Conservation (phyloP, 2,888 invertebrate species). For the Leptothorax acervorum region DNA sequence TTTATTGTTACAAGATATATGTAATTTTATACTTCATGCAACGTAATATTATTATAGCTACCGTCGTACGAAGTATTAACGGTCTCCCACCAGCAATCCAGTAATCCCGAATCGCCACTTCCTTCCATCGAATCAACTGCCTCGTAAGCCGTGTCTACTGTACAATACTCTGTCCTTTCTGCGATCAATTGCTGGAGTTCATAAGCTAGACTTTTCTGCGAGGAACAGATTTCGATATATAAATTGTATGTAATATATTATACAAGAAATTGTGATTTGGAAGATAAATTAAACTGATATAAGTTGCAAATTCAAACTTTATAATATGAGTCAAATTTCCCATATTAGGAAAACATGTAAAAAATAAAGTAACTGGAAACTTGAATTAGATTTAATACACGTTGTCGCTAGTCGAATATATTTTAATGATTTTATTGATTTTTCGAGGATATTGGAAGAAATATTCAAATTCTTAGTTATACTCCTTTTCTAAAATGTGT, state of each 20-base stretch:
- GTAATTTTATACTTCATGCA: background rate
- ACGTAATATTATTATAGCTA: constrained; percentile 53
- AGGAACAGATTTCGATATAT: background rate
- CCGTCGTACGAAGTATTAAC: constrained; percentile 80
- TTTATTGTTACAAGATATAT: background rate
- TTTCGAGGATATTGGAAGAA: background rate
- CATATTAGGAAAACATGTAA: background rate
- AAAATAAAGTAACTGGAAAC: background rate
- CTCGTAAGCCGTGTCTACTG: constrained; percentile 88
- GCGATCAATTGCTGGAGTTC: constrained; percentile 79
- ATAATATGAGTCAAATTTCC: background rate
- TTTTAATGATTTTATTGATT: background rate
- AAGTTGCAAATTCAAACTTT: background rate
- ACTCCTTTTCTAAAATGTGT: background rate
- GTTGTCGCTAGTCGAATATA: background rate
- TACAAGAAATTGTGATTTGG: background rate
- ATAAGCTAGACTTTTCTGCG: constrained; percentile 71
- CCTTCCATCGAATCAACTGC: constrained; percentile 88
- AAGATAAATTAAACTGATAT: background rate
- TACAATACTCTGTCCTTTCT: constrained; percentile 87
- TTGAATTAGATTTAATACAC: background rate
- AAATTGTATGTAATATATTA: background rate
- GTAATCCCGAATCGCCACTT: constrained; percentile 80
- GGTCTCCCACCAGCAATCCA: constrained; percentile 82
- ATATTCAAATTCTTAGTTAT: background rate